These are phyloP conservation scores for Gulo gulo DNA, from an alignment of 2,113 vertebrate genomes.

Conservation along the genomic window DNA sequence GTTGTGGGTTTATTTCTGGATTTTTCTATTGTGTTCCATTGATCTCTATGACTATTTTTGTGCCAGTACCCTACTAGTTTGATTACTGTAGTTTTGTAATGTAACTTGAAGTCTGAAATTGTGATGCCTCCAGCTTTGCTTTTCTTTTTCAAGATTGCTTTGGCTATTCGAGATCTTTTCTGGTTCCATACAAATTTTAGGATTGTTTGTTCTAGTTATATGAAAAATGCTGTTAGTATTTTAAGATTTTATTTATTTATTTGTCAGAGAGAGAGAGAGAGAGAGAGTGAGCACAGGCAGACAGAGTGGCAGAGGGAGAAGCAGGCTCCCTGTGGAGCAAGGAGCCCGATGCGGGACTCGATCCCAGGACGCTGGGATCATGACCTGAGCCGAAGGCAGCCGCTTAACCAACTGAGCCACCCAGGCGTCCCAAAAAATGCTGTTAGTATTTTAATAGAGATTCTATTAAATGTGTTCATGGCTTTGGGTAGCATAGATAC, in stretches of 20 bases:
- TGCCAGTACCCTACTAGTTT: background rate
- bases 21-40: background rate
- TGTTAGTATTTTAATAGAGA: background rate
- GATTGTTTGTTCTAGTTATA: background rate
- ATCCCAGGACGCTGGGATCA: too few relatives aligned
- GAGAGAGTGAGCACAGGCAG: too few relatives aligned
- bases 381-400: too few relatives aligned
- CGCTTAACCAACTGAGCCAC: too few relatives aligned
- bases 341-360: too few relatives aligned
- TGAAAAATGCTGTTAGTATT: background rate
- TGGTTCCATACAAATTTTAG: background rate
- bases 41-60: background rate
- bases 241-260: too few relatives aligned
- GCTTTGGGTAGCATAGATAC: background rate
- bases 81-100: background rate
- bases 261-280: too few relatives aligned
- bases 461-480: background rate
- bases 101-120: background rate
- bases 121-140: background rate
- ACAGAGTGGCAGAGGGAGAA: too few relatives aligned
- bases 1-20: background rate
- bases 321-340: too few relatives aligned
- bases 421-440: too few relatives aligned
- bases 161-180: background rate
- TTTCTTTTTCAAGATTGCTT: background rate